Percentiles rank a stretch among this genome's conserved stretches.
These are phyloP conservation scores for Trinorchestia longiramus DNA, from an alignment of 1,140 invertebrate species.

Conservation along the genomic window DNA sequence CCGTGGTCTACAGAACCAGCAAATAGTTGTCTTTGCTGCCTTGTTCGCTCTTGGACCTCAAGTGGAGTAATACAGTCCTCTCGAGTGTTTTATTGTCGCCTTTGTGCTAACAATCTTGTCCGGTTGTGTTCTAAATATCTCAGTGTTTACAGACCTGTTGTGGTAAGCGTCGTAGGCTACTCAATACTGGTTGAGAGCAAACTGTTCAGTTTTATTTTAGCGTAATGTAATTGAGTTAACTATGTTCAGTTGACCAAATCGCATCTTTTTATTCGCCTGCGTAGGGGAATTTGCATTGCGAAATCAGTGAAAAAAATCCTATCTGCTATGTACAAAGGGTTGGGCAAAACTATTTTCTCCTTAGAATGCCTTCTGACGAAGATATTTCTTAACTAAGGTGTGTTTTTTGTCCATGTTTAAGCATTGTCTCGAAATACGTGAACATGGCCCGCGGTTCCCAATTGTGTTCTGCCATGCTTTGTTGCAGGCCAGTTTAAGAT, in stretches of 20 bases:
- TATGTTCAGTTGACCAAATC: neutral
- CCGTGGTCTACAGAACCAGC: neutral
- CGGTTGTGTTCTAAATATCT: neutral
- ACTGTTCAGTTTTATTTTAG: neutral
- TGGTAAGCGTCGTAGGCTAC: neutral
- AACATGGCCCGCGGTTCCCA: neutral
- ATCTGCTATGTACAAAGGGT: neutral
- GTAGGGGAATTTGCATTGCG: neutral
- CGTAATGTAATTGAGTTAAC: neutral
- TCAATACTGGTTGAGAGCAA: neutral
- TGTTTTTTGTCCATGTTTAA: neutral
- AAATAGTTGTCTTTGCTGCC: conserved; percentile 47
- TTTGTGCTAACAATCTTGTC: neutral
- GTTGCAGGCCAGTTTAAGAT: neutral
- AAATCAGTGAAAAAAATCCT: neutral
- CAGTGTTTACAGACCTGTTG: neutral
- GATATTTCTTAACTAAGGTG: conserved; percentile 1
- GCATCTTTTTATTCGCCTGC: neutral
- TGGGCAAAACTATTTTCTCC: neutral
- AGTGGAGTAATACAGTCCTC: neutral
- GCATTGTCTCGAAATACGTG: neutral
- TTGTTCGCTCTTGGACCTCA: neutral
- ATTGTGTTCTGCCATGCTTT: neutral
- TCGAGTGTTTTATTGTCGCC: conserved; percentile 48
- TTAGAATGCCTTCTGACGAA: neutral